Conservation (phyloP, 2,888 invertebrate genomes). For the Operophtera brumata region DNA sequence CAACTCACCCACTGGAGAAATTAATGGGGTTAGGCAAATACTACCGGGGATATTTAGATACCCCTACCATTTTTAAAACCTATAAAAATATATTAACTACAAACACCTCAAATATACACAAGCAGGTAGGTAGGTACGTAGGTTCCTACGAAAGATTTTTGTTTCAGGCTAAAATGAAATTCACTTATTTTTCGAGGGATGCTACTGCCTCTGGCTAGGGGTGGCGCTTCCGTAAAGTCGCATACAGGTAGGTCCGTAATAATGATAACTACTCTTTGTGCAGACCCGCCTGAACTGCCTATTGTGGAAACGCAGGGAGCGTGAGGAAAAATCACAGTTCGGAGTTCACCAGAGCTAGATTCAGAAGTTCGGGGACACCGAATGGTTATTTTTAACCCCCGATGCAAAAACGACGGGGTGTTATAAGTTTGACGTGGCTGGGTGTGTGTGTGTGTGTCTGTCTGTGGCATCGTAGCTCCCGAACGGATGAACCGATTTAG, state of each 20-base stretch:
- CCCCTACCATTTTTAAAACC: too few relatives aligned
- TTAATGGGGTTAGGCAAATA: too few relatives aligned
- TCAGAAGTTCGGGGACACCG: neutral
- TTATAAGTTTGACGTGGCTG: too few relatives aligned
- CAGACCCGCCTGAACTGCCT: constrained; percentile 5
- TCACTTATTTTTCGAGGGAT: neutral
- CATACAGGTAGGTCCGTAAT: constrained; percentile 41
- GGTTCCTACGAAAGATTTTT: neutral
- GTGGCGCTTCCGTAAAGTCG: constrained; percentile 42
- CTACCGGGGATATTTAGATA: too few relatives aligned
- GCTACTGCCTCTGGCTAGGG: neutral
- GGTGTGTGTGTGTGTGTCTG: too few relatives aligned
- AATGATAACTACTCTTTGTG: constrained; percentile 48
- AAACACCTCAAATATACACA: too few relatives aligned
- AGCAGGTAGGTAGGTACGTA: neutral
- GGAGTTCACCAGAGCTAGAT: constrained; percentile 2
- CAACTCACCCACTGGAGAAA: too few relatives aligned
- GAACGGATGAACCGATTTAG: too few relatives aligned
- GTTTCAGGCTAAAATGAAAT: neutral
- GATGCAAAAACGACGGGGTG: too few relatives aligned
- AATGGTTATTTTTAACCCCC: too few relatives aligned
- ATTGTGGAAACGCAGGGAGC: constrained; percentile 19
- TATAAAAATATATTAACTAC: too few relatives aligned
- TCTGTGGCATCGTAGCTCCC: too few relatives aligned
- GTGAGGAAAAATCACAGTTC: constrained; percentile 17